Conservation (phyloP, 2,113 vertebrate genomes). For the Dipodomys ordii region DNA sequence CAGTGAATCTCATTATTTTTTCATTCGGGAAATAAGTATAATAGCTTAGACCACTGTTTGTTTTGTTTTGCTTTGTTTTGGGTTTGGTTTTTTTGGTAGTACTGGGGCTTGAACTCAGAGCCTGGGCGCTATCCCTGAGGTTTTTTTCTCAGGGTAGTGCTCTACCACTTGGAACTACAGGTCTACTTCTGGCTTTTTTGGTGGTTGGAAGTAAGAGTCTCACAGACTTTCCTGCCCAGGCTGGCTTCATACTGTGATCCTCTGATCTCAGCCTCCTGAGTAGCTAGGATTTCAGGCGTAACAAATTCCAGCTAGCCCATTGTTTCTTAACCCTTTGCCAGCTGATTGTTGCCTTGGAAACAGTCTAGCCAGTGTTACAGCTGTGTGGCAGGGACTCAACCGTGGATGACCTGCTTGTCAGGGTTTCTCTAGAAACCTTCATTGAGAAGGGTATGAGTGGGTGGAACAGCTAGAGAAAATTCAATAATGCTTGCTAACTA, state of each 20-base stretch:
- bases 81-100: not conserved
- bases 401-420: no score
- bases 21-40: constrained; percentile 14
- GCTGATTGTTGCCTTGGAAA: not conserved
- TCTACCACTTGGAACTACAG: no score
- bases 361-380: not conserved
- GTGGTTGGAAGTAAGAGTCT: no score
- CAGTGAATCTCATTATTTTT: not conserved
- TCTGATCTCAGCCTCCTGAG: no score
- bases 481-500: not conserved
- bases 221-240: no score
- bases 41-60: not conserved
- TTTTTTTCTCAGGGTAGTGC: no score
- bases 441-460: not conserved
- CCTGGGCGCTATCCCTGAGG: no score
- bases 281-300: no score
- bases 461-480: not conserved
- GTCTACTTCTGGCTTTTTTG: no score
- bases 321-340: constrained; percentile 19
- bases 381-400: not conserved
- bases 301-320: no score
- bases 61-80: no score
- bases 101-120: not conserved
- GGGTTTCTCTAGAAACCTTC: not conserved
- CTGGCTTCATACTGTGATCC: no score